phyloP scores from a whole-genome alignment of 2,797 vertebrate genomes.

The Dermochelys coriacea region DNA sequence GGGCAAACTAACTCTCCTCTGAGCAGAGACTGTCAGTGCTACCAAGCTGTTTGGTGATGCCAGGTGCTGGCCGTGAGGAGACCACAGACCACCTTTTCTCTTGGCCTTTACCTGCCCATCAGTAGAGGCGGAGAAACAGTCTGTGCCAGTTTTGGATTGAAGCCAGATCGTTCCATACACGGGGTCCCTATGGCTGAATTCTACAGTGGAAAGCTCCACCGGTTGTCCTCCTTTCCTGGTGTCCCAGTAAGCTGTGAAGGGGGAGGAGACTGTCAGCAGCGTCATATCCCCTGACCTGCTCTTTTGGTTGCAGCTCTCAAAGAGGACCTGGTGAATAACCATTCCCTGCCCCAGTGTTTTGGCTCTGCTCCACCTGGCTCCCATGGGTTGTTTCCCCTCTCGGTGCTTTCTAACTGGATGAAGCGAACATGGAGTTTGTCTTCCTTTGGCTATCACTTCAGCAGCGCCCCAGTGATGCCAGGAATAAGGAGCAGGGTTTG shows the following conservation, averaged over 20 bases:
- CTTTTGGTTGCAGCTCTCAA: rapidly evolving
- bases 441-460: background rate
- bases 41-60: background rate
- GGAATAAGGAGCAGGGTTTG: background rate
- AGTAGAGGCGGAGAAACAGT: constrained; percentile 92
- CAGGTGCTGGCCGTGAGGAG: background rate
- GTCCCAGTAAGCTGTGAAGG: constrained; percentile 90
- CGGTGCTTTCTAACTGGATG: background rate
- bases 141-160: constrained; percentile 94
- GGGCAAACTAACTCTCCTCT: background rate
- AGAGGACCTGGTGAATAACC: background rate
- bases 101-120: constrained; percentile 89
- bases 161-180: constrained; percentile 94
- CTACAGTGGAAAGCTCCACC: constrained; percentile 87
- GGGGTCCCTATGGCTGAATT: constrained; percentile 92
- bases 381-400: background rate
- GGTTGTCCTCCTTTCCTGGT: constrained; percentile 90
- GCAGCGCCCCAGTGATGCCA: background rate
- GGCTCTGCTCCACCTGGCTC: background rate
- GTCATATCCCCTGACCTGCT: rapidly evolving
- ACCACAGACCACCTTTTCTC: too few species aligned
- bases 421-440: background rate
- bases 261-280: background rate
- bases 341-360: background rate
- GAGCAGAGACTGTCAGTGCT: background rate